phyloP scores from a whole-genome alignment of 2,888 invertebrate species.

The Busseola fusca region DNA sequence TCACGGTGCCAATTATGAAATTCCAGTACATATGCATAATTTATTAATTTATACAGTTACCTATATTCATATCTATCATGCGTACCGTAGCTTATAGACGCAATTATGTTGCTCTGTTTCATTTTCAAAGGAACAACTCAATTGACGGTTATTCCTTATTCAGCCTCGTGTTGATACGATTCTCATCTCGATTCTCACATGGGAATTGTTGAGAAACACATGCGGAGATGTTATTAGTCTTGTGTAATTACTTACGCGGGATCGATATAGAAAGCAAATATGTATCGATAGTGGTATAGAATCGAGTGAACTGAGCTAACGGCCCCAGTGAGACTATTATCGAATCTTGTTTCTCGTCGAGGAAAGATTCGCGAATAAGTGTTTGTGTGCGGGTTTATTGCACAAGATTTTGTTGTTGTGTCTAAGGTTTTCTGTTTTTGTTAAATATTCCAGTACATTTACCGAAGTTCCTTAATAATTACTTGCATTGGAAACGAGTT shows the following conservation, averaged over 20 bases:
- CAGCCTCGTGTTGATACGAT: constrained; percentile 53
- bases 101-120: not conserved
- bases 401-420: constrained; percentile 55
- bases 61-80: not conserved
- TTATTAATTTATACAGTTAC: not conserved
- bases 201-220: constrained; percentile 66
- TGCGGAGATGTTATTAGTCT: constrained; percentile 74
- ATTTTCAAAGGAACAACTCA: constrained; percentile 21
- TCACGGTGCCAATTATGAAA: not conserved
- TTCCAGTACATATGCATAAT: not conserved
- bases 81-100: not conserved
- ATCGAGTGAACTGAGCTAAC: constrained; percentile 77
- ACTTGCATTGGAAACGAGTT: not conserved
- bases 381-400: constrained; percentile 68
- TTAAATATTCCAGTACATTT: not conserved
- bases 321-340: constrained; percentile 78
- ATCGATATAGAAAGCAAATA: constrained; percentile 71
- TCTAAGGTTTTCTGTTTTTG: constrained; percentile 25
- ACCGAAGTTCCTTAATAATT: not conserved
- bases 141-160: constrained; percentile 28
- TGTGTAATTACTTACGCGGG: constrained; percentile 76
- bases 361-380: constrained; percentile 70
- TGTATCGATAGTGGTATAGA: constrained; percentile 72
- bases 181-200: constrained; percentile 59
- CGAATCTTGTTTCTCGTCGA: constrained; percentile 73